Percentiles rank a stretch among this genome's conserved stretches.
Evolutionary conservation across 2,888 invertebrate species (phyloP).

Genomic region (Chymomyza caudatula): DNA sequence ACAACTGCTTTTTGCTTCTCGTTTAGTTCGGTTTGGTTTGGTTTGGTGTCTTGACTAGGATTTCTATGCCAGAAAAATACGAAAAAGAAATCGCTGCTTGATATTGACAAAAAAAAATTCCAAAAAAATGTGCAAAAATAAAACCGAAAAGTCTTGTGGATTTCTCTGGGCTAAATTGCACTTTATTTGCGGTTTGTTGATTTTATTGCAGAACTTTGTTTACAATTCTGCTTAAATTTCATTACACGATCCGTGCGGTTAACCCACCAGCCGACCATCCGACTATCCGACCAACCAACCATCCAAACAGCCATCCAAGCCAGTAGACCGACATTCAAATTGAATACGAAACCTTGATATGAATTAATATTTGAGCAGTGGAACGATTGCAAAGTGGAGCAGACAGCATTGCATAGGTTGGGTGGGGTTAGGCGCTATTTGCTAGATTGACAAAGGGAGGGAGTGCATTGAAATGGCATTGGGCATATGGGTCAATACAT

Average conservation of each 20-base stretch:
- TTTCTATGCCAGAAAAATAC: background rate
- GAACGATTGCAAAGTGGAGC: conserved; percentile 36
- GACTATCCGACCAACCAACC: conserved; percentile 34
- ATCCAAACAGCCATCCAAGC: conserved; percentile 12
- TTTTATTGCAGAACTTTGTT: conserved; percentile 66
- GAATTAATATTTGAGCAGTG: conserved; percentile 67
- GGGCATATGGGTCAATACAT: conserved; percentile 38
- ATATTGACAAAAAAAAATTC: conserved; percentile 1
- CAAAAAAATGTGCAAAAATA: conserved; percentile 25
- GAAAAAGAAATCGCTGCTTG: background rate
- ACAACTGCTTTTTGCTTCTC: background rate
- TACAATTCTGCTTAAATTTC: conserved; percentile 69
- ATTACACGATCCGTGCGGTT: conserved; percentile 56
- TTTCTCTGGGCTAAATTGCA: conserved; percentile 53
- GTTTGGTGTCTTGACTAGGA: background rate
- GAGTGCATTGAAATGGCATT: conserved; percentile 32
- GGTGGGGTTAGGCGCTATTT: background rate
- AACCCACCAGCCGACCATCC: conserved; percentile 34
- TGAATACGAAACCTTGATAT: conserved; percentile 69
- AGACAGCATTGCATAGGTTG: conserved; percentile 18
- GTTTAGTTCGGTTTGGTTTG: background rate
- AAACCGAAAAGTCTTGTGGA: conserved; percentile 32
- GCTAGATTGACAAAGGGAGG: no score
- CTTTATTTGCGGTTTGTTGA: conserved; percentile 66
- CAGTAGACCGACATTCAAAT: conserved; percentile 43